Percentiles rank a stretch among this genome's conserved stretches.
Conservation (phyloP, 2,888 invertebrate species). For the Cloeon dipterum region DNA sequence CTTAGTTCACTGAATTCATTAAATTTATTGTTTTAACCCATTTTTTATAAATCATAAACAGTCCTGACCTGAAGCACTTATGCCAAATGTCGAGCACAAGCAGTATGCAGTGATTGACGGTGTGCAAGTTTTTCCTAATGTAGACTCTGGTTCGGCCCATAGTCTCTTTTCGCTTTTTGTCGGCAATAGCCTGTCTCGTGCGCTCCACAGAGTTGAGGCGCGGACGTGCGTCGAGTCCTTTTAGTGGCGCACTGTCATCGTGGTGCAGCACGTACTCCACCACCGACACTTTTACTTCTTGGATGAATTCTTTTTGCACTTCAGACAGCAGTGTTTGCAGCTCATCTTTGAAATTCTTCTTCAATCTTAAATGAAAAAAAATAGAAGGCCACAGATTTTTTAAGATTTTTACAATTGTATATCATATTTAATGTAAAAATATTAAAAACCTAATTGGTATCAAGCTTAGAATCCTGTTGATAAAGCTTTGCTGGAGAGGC, state of each 20-base stretch:
- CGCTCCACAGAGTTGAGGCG: slow-evolving; percentile 22
- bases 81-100: slow-evolving; percentile 64
- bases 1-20: slow-evolving; percentile 26
- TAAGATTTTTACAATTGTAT: too few species aligned
- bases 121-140: slow-evolving; percentile 36
- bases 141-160: slow-evolving; percentile 23
- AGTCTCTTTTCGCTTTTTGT: slow-evolving; percentile 39
- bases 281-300: slow-evolving; percentile 74
- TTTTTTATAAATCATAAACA: background rate
- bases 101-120: slow-evolving; percentile 59
- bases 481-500: slow-evolving; percentile 49
- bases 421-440: slow-evolving; percentile 4
- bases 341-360: slow-evolving; percentile 25
- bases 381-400: too few species aligned
- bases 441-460: slow-evolving; percentile 21
- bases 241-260: slow-evolving; percentile 12
- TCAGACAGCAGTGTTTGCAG: slow-evolving; percentile 42
- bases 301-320: slow-evolving; percentile 63
- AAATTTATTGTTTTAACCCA: slow-evolving; percentile 1
- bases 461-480: slow-evolving; percentile 23
- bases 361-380: too few species aligned
- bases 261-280: slow-evolving; percentile 80
- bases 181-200: slow-evolving; percentile 31
- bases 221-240: background rate
- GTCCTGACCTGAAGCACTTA: slow-evolving; percentile 40